Conservation (phyloP, 2,797 vertebrate species). For the Anabacerthia variegaticeps region DNA sequence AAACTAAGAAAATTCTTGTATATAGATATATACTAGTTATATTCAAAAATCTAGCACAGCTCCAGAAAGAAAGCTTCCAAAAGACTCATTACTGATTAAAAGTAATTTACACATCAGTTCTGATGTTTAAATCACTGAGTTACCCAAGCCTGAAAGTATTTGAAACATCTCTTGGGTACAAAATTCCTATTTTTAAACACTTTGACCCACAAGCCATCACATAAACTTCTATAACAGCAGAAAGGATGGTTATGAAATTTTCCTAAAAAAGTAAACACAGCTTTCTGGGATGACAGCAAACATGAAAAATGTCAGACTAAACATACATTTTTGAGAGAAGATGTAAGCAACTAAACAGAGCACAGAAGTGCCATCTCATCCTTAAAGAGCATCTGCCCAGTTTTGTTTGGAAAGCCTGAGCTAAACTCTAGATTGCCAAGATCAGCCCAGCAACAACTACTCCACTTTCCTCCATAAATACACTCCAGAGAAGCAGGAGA, state of each 20-base stretch:
- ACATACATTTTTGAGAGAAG: constrained; percentile 57
- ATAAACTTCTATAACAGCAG: neutral
- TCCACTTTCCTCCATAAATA: neutral
- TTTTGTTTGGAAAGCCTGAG: neutral
- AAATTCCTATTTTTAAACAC: constrained; percentile 38
- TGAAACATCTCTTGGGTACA: constrained; percentile 24
- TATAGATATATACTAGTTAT: neutral
- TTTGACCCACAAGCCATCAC: neutral
- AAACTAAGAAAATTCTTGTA: neutral
- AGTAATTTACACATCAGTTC: neutral
- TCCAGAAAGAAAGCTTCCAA: neutral
- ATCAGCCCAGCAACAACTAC: neutral
- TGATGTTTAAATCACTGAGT: neutral
- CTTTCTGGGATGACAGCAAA: constrained; percentile 36
- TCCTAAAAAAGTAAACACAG: constrained; percentile 39
- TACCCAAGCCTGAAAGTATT: constrained; percentile 18
- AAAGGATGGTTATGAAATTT: constrained; percentile 10
- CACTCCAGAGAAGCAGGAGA: neutral
- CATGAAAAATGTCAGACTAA: constrained; percentile 57
- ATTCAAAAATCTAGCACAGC: neutral
- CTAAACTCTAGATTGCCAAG: accelerated
- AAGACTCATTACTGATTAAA: neutral
- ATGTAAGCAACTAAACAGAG: constrained; percentile 32
- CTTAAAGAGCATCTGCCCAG: constrained; percentile 10
- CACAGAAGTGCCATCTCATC: neutral